A percentile compares a stretch with the other conserved stretches of the same genome.
These are phyloP conservation scores for Tympanuchus pallidicinctus DNA, from an alignment of 2,113 vertebrate genomes.

Conservation along the genomic window DNA sequence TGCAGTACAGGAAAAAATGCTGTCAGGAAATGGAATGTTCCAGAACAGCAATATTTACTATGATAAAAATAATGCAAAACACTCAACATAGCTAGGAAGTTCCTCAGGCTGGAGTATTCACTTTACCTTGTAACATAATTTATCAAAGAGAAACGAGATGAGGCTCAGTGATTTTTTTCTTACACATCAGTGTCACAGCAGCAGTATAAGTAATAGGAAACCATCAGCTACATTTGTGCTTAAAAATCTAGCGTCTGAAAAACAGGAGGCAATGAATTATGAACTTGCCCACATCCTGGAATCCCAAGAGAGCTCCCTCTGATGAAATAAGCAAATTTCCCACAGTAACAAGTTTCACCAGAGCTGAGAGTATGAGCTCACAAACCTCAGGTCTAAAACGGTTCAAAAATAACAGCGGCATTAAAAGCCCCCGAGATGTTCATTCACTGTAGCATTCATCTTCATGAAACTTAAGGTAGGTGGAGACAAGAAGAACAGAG, in stretches of 20 bases:
- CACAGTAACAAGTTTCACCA: background rate
- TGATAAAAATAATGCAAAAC: background rate
- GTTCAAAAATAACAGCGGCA: background rate
- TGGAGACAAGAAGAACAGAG: background rate
- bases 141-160: background rate
- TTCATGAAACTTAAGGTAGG: background rate
- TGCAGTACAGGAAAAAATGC: background rate
- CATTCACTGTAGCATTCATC: background rate
- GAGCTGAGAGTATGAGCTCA: background rate
- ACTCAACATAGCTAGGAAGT: background rate
- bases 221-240: background rate
- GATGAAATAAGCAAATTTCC: background rate
- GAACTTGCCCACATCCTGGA: background rate
- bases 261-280: background rate
- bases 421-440: background rate
- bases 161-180: background rate
- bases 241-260: background rate
- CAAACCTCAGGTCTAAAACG: background rate
- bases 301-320: background rate
- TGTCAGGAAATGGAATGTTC: background rate
- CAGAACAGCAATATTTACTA: background rate
- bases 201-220: rapidly evolving
- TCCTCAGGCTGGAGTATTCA: background rate
- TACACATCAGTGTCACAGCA: rapidly evolving
- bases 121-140: background rate